Base-by-base conservation (phyloP, 2,888 invertebrate genomes). In the Scaeva pyrastri region DNA sequence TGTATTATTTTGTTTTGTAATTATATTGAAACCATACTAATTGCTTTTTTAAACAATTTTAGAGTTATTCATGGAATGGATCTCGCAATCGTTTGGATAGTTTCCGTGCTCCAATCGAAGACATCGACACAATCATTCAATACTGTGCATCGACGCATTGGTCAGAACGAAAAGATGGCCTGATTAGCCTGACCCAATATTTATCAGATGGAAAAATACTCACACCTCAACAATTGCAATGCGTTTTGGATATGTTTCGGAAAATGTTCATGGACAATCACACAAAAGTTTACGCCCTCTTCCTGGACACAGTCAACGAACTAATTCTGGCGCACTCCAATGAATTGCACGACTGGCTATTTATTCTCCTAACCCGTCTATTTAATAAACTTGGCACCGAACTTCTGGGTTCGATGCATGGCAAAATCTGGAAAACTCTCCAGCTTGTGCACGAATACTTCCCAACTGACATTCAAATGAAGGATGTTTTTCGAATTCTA, bases 231-330 rank as follows among this genome's bases (percentile, higher is more conserved):
- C 96, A 96, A 90, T 92, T 96, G 88, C 94, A 96, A 85, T 95
- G 96, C 88, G 95, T 98, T n/a, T 97, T 98, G 0, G 98, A 99
- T 89, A 96, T 98, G 86, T 97, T 98, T 90, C 97, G 97, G 86
- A 97, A 97, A 93, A 98, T 99, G 97, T 98, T 99, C 92, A 98
- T 98, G 94, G 99, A 99, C 93, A 97, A 98, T 2, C 97, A 99
- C 93, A 95, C 98, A 89, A 97, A 97, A 93, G 98, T 98, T 88
- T 97, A 99, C 93, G 97, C 97, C 62, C 93, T 98, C 82, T 98
- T 98, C 92, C 93, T 99, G 91, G 99, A 99, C 91, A 97, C 98
- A 0, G 95, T 99, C 50, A 97, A 97, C 90, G 98, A 98, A 91
- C 94, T 99, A 90, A 95, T 99, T 73, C 94, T 95, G 85, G 95